Evolutionary conservation across 2,113 vertebrate genomes (phyloP), one percentile per base, ranked within the genome.

Genomic region (Rattus rattus): DNA sequence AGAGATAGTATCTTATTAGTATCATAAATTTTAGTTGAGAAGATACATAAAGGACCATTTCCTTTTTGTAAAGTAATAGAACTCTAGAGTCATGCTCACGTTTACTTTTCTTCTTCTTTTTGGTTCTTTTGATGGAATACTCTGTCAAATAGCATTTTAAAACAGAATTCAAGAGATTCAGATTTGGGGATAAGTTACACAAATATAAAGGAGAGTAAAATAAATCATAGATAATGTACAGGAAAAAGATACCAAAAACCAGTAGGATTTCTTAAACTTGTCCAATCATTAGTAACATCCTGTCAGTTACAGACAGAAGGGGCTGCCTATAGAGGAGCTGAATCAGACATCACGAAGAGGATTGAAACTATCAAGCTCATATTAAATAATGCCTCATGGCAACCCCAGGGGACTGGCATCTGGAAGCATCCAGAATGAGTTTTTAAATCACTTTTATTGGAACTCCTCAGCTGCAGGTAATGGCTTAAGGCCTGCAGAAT

Each of bases 371-470:
- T 96, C 79, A 94, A 95, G 54, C 54, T 47, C 83, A 96, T 95
- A 94, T 97, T 97, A 97, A 92, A 80, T 97, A 97, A 96, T 96
- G 59, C 3, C 39, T 93, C 72, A 72, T 96, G 87, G 93, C 69
- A 97, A 96, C 63, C 81, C 87, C 96, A 97, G 88, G 91, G 59
- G 63, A 6, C 87, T 87, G 90, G 89, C 96, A 97, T 96, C 83
- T 97, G 94, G 94, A 97, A 95, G 49, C 67, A 95, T 24, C 76
- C 90, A 98, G 96, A 96, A 80, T 96, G 1, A 96, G 70, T 93
- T 97, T 98, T 97, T 96, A 98, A 98, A 96, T 91, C 93, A 92
- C 84, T 97, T 98, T 97, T 95, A 97, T 17, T 92, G 67, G 84
- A 85, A 94, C 83, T 97, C 92, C 77, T 93, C 59, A 97, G 92